Evolutionary conservation across 2,113 vertebrate genomes (phyloP), one percentile per base, ranked within the genome.

Genomic region (Orthonyx spaldingii): DNA sequence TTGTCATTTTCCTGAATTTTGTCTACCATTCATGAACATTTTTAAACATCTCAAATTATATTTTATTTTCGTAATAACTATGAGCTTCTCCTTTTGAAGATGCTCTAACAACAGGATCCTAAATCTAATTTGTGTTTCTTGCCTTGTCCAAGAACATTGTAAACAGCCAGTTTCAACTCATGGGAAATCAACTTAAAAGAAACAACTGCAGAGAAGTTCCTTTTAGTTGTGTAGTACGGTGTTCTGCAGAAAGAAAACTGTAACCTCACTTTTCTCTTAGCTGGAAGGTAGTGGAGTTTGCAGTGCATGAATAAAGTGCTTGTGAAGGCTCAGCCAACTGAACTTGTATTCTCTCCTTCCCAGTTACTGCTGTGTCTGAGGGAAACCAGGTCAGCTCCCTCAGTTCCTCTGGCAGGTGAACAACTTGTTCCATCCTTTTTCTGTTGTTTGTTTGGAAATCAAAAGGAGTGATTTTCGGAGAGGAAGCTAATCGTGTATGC

Each of bases 321-420:
- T 88, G 64, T 89, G 90, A 96, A 92, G 53, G 85, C 60, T 94
- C 93, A 95, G 42, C 76, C 68, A 84, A 81, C 59, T 5, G 0
- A 74, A 68, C 22, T 60, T 3, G 0, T 41, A 39, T 77, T 92
- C 75, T 53, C 49, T 78, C 26, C 28, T 70, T 63, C 5, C 4
- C 10, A 6, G 60, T 64, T 75, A 70, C 0, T 2, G 28, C 63
- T 80, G 13, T n/a, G 22, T 57, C 63, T 74, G 24, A 71, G 64
- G 83, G 53, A 96, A 95, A 93, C 16, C 68, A 90, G 93, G 93
- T 90, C 94, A 96, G 30, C 32, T 93, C 64, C 76, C 60, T 92
- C 55, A 44, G 30, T 71, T 92, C 72, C 79, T 90, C 85, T 82
- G 72, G 69, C 88, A 92, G 76, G 75, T 72, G 71, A 86, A 60